These are phyloP conservation scores for Brachypalpus laphriformis DNA, from an alignment of 2,888 invertebrate genomes.

Conservation along the genomic window DNA sequence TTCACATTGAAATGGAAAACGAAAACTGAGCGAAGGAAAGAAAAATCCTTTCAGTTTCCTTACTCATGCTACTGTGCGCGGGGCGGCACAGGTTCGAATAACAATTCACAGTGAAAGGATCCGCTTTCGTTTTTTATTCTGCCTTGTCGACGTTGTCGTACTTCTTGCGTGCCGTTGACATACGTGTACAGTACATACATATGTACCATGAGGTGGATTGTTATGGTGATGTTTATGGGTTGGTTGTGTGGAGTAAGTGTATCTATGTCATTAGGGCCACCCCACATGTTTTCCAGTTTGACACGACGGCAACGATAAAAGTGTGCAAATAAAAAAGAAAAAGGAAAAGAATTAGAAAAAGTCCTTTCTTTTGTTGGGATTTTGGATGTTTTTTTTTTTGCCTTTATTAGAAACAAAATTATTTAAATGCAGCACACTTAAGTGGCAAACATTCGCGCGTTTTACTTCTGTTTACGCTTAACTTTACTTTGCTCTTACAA, in stretches of 20 bases:
- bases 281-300: neutral
- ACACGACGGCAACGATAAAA: neutral
- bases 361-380: slow-evolving; percentile 10
- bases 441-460: slow-evolving; percentile 40
- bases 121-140: neutral
- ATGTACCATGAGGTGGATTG: neutral
- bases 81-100: neutral
- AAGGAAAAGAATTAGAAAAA: slow-evolving; percentile 15
- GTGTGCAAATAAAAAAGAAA: neutral
- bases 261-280: neutral
- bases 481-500: slow-evolving; percentile 51
- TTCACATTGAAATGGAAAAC: neutral
- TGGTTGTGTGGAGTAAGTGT: slow-evolving; percentile 6
- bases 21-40: neutral
- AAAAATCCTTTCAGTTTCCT: slow-evolving; percentile 35
- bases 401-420: slow-evolving; percentile 67
- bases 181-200: too few species aligned
- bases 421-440: slow-evolving; percentile 58
- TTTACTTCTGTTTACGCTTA: slow-evolving; percentile 38
- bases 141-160: neutral
- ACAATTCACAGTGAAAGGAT: slow-evolving; percentile 17
- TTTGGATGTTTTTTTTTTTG: slow-evolving; percentile 40
- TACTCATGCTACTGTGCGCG: neutral
- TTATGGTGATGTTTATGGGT: slow-evolving; percentile 43
- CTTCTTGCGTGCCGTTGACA: slow-evolving; percentile 6